Evolutionary conservation across 2,113 vertebrate genomes (phyloP), one percentile per base, ranked within the genome.

Genomic region (Ia io): DNA sequence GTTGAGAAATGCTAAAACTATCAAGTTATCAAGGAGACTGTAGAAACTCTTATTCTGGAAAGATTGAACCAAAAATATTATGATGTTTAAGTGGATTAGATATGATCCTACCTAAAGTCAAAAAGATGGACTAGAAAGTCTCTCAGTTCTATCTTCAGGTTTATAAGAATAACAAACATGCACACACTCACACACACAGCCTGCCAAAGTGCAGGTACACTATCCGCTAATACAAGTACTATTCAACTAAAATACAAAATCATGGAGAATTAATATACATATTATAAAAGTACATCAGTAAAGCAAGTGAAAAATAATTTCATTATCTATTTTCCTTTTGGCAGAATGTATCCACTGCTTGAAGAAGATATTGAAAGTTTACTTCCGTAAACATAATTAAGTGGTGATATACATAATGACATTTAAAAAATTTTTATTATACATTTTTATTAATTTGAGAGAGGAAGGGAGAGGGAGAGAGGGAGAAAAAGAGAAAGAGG

Each of bases 361-460:
- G 77, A 96, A 93, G 84, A 28, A 80, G 69, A 96, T 59, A 91
- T 1, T 88, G 20, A 79, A 69, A 88, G 32, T 51, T 61, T 85
- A 82, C 71, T 93, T 88, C 80, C 87, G 22, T 88, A 84, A 84
- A 87, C 63, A 80, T 84, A 93, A 96, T 82, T 86, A 95, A 95
- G 69, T 92, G 51, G 56, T 90, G 69, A 95, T 70, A 88, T 25
- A 67, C 9, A 79, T 65, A 77, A 40, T 44, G 65, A 92, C 51
- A 94, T 61, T 63, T 13, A 13, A 63, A 63, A 30, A 63, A 28
- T 4, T 65, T 65, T 65, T 32, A 65, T 32, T 65, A 32, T 65
- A 65, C 13, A 6, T 65, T 65, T 65, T 65, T 65, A 65, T 65
- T 65, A 30, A 65, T 65, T 65, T 65, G 28, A 65, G 61, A 32